Evolutionary conservation across 2,113 vertebrate genomes (phyloP).

Genomic region (Indicator indicator): DNA sequence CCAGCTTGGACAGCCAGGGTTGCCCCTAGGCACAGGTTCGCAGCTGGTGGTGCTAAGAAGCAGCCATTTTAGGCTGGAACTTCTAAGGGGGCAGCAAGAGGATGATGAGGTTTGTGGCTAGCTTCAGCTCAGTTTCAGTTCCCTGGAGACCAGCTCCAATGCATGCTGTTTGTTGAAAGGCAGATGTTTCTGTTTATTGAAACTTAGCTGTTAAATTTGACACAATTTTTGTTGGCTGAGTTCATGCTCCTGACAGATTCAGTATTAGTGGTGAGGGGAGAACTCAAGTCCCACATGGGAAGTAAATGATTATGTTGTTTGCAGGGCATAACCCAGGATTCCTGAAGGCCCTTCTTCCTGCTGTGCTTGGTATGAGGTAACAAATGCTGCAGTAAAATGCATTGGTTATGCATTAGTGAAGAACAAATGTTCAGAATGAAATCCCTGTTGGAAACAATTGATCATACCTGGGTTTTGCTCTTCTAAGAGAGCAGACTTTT

Average conservation of each 20-base stretch:
- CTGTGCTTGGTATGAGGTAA: neutral
- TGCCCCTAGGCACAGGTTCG: neutral
- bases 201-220: rapidly evolving
- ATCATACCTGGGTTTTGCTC: neutral
- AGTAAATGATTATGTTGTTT: neutral
- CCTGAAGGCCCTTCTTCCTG: neutral
- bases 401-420: neutral
- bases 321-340: neutral
- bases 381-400: neutral
- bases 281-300: neutral
- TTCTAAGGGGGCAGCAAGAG: neutral
- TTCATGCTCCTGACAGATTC: neutral
- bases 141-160: rapidly evolving
- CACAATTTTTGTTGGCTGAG: neutral
- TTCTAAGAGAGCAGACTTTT: neutral
- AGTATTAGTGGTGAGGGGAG: neutral
- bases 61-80: neutral
- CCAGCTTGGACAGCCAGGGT: rapidly evolving
- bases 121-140: neutral
- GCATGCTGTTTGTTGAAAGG: neutral
- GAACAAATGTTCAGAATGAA: neutral
- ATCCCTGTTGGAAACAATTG: neutral
- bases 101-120: neutral
- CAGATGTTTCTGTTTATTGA: neutral
- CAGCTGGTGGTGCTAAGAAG: neutral